Base-by-base conservation (phyloP, 2,888 invertebrate genomes). In the Eucriotettix oculatus region DNA sequence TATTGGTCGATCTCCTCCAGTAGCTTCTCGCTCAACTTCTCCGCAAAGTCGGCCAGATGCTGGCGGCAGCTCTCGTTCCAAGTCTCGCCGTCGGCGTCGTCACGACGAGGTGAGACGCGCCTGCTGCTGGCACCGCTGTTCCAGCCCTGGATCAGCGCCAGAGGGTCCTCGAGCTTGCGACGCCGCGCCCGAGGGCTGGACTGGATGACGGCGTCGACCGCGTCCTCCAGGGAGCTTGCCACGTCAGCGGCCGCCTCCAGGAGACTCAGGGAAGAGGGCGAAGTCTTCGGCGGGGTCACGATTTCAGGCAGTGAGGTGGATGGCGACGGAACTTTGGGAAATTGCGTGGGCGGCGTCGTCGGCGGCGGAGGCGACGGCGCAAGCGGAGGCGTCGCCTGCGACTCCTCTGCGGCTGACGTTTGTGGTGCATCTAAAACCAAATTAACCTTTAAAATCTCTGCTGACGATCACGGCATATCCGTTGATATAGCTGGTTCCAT, bases 11-110 rank as follows among this genome's bases (percentile, higher is more conserved):
- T 83, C 73, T 90, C 88, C 64, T 85, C 83, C 60, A 88, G 77
- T 63, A 90, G 74, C 70, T 88, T 88, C 69, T 87, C 87, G 69
- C 87, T 87, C n/a, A 90, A 74, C 69, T 86, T 84, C 69, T 90
- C 89, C 1, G 89, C 88, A 68, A 89, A 88, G 67, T 88, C 87
- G 2, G 84, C 84, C 63, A 89, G 75, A 69, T 88, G 86, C 67
- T 82, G 82, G 64, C 80, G 78, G 65, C 83, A 82, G 64, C 84
- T 83, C 66, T 83, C 81, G 59, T 78, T 78, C 84, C 84, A 84
- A 9, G 69, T 69, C 29, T 69, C 68, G 42, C 55, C 44, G 55
- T n/a, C 40, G 11, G 54, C 54, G 17, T 62, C 40, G 40, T 54
- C 59, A 10, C 43, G 16, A 14, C 59, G 59, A 7, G 44, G 57